phyloP scores from a whole-genome alignment of 1,140 invertebrate species.

The Oryctes rhinoceros region DNA sequence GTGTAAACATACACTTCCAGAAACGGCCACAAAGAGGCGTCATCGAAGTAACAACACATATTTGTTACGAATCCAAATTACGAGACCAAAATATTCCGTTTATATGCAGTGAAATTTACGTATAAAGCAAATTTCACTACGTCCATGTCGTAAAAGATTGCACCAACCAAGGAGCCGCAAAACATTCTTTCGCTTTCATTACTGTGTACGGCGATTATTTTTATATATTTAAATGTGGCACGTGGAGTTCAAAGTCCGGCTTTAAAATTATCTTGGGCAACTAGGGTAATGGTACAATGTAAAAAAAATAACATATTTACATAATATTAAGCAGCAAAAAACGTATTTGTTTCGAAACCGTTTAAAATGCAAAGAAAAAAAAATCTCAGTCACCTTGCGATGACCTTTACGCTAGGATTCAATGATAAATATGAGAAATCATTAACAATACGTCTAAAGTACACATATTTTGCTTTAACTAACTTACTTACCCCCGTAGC shows the following conservation, averaged over 20 bases:
- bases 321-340: not conserved
- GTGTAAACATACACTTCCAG: not conserved
- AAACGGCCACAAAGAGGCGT: not conserved
- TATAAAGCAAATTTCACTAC: too few relatives aligned
- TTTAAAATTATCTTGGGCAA: not conserved
- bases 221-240: not conserved
- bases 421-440: not conserved
- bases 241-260: not conserved
- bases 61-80: not conserved
- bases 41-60: not conserved
- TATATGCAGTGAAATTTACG: not conserved
- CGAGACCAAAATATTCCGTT: not conserved
- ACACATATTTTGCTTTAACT: not conserved
- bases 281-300: not conserved
- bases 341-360: not conserved
- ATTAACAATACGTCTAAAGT: not conserved
- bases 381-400: not conserved
- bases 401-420: not conserved
- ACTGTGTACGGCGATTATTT: not conserved
- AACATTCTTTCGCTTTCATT: too few relatives aligned
- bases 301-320: not conserved
- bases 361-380: not conserved
- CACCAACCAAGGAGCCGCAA: too few relatives aligned
- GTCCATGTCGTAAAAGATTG: too few relatives aligned
- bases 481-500: slow-evolving; percentile 50